Conservation (phyloP, 2,113 vertebrate species). For the Sakesphorus luctuosus region DNA sequence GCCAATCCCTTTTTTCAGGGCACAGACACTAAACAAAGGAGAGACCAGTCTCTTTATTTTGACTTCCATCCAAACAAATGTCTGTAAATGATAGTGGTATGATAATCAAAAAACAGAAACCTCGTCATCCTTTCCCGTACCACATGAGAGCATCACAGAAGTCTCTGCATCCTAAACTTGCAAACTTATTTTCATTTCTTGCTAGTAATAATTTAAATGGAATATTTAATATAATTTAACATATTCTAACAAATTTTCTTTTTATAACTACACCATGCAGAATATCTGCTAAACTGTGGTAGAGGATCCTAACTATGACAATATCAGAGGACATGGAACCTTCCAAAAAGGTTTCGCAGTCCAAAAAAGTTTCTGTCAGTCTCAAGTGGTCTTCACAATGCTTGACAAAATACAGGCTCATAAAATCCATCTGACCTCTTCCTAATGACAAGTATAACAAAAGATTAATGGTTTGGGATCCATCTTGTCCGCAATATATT, state of each 20-base stretch:
- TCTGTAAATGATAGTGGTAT: neutral
- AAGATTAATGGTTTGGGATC: neutral
- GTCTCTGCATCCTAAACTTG: neutral
- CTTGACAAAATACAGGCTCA: neutral
- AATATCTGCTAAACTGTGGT: neutral
- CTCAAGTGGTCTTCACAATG: constrained; percentile 13
- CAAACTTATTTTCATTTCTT: neutral
- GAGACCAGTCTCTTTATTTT: neutral
- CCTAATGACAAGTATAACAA: neutral
- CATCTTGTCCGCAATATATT: neutral
- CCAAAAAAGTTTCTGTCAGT: neutral
- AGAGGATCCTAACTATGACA: neutral
- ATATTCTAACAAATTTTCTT: neutral
- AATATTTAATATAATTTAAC: neutral
- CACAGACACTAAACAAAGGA: neutral
- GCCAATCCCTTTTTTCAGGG: neutral
- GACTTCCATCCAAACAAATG: neutral
- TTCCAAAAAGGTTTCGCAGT: neutral
- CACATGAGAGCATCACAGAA: neutral
- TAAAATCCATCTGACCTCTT: constrained; percentile 36
- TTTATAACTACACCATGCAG: neutral
- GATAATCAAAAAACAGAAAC: neutral
- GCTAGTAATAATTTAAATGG: neutral
- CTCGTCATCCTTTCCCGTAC: neutral
- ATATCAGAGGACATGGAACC: neutral